These are phyloP conservation scores for Onychomys arenicola DNA, from an alignment of 2,797 vertebrate species.

Conservation along the genomic window DNA sequence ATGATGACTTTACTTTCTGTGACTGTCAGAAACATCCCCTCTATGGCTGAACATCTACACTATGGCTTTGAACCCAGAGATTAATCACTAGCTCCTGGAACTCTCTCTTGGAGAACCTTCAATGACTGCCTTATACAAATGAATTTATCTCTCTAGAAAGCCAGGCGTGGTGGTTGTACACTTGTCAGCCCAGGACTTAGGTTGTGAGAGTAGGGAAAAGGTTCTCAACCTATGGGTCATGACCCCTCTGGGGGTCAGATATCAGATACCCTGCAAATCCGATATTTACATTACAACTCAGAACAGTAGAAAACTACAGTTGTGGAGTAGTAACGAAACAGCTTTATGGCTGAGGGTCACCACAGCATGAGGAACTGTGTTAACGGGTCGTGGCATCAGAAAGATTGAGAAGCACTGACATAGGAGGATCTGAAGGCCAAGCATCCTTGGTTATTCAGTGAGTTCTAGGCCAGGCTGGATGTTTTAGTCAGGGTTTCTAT, in stretches of 20 bases:
- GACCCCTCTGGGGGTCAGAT: too few species aligned
- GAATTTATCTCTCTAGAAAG: not conserved
- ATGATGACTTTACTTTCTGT: not conserved
- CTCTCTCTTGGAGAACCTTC: not conserved
- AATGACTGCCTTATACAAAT: not conserved
- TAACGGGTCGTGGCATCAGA: not conserved
- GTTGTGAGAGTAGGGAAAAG: not conserved
- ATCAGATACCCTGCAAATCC: not conserved
- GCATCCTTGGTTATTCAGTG: not conserved
- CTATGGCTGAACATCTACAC: not conserved
- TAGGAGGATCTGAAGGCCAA: not conserved
- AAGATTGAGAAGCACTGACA: not conserved
- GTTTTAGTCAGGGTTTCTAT: not conserved
- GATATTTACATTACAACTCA: not conserved
- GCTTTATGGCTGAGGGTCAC: not conserved
- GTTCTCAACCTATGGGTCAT: not conserved
- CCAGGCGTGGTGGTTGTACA: too few species aligned
- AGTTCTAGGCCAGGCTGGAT: not conserved
- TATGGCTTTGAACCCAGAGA: not conserved
- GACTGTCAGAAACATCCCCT: not conserved
- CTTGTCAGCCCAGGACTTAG: not conserved
- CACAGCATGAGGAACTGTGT: not conserved
- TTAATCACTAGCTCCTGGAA: not conserved
- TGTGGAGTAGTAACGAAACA: not conserved
- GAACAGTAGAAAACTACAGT: not conserved